Evolutionary conservation across 2,113 vertebrate species (phyloP).

Genomic region (Paralichthys olivaceus): DNA sequence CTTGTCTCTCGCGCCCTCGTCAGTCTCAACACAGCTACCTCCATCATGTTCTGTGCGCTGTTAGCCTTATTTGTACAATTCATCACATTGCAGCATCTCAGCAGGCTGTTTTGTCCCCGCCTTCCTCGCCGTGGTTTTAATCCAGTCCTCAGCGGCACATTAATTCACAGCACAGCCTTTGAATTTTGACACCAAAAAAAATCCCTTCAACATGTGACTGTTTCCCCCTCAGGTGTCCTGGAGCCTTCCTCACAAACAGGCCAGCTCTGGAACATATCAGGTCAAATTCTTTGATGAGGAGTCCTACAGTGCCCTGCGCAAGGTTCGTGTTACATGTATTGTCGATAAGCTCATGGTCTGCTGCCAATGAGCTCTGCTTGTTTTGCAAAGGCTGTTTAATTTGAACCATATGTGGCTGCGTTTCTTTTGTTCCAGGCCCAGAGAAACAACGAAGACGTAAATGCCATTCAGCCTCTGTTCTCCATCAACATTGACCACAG

Average conservation of each 20-base stretch:
- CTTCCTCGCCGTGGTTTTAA: neutral
- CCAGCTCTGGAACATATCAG: conserved; percentile 89
- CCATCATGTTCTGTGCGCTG: neutral
- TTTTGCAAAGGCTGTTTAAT: neutral
- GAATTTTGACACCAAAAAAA: neutral
- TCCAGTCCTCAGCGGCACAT: neutral
- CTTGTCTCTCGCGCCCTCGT: neutral
- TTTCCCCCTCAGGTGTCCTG: conserved; percentile 86
- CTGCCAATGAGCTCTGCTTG: neutral
- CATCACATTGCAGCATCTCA: neutral
- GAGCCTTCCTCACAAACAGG: conserved; percentile 91
- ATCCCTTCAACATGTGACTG: neutral
- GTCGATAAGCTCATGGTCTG: neutral
- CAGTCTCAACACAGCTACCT: neutral
- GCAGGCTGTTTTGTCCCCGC: neutral
- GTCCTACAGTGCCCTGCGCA: conserved; percentile 89
- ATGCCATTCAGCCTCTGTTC: conserved; percentile 89
- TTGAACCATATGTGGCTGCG: neutral
- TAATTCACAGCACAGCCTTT: neutral
- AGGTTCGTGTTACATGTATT: conserved; percentile 71
- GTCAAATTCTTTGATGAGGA: conserved; percentile 95
- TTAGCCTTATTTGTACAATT: neutral
- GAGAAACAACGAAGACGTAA: conserved; percentile 91
- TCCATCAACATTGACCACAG: conserved; percentile 91
- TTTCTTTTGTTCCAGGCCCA: conserved; percentile 84